Evolutionary conservation across 2,888 invertebrate genomes (phyloP).

Genomic region (Callyntrura guangdongensis): DNA sequence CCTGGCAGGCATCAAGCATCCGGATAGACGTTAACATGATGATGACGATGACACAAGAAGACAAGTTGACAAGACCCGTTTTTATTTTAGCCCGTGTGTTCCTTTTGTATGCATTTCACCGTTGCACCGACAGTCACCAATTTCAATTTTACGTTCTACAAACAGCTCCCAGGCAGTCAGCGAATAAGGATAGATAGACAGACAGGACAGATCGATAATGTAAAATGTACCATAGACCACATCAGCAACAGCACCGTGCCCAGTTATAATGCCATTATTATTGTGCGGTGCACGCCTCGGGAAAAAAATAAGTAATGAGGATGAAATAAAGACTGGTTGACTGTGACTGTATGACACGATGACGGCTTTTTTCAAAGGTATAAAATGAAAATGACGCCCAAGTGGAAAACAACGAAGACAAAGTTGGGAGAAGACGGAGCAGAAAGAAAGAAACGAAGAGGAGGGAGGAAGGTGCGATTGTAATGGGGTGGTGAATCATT

Average conservation of each 20-base stretch:
- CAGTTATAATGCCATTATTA: not conserved
- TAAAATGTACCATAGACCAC: constrained; percentile 34
- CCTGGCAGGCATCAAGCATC: constrained; percentile 51
- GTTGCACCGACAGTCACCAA: constrained; percentile 45
- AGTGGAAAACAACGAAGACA: not conserved
- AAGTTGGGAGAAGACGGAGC: not conserved
- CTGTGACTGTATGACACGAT: constrained; percentile 49
- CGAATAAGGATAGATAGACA: constrained; percentile 50
- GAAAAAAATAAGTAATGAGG: constrained; percentile 52
- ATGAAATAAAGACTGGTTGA: constrained; percentile 30
- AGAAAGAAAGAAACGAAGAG: constrained; percentile 10
- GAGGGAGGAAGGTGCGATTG: constrained; percentile 46
- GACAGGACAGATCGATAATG: constrained; percentile 33
- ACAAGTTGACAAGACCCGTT: constrained; percentile 71
- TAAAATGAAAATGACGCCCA: constrained; percentile 58
- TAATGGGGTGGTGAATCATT: constrained; percentile 9
- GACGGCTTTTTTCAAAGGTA: constrained; percentile 64
- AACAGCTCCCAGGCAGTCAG: constrained; percentile 54
- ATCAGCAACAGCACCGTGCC: not conserved
- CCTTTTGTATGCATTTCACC: constrained; percentile 55
- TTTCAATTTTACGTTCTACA: constrained; percentile 58
- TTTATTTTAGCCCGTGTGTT: constrained; percentile 42
- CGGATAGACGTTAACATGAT: constrained; percentile 61
- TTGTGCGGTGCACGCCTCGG: constrained; percentile 35
- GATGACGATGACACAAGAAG: constrained; percentile 52